Conservation (phyloP, 2,113 vertebrate genomes). For the Actenoides hombroni region DNA sequence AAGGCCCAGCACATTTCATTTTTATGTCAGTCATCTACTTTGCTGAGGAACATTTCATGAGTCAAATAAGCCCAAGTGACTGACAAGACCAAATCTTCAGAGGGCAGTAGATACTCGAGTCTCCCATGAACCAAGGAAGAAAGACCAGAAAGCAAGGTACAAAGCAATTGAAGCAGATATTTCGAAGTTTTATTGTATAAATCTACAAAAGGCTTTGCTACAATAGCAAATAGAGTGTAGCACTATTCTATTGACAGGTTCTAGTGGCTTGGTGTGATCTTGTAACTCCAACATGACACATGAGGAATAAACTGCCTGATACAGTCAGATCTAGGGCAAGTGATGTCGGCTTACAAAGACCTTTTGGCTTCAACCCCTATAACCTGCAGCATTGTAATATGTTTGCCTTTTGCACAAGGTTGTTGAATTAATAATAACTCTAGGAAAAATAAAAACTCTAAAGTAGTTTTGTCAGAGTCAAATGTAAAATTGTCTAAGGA, state of each 20-base stretch:
- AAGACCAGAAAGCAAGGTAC: neutral
- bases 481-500: conserved; percentile 43
- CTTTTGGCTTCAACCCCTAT: conserved; percentile 41
- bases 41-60: neutral
- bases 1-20: neutral
- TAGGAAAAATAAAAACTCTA: conserved; percentile 62
- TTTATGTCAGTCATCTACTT: neutral
- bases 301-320: conserved; percentile 43
- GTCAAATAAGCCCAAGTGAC: neutral
- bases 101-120: neutral
- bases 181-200: conserved; percentile 71
- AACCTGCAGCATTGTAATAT: neutral
- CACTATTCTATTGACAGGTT: conserved; percentile 17
- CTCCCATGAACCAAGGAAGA: neutral
- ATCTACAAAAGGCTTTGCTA: conserved; percentile 68
- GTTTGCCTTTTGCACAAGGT: conserved; percentile 21
- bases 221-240: conserved; percentile 41
- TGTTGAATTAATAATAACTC: neutral
- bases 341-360: conserved; percentile 35
- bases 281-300: conserved; percentile 46
- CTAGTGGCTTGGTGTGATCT: conserved; percentile 44
- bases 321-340: neutral
- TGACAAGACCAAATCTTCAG: neutral
- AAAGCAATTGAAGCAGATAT: neutral
- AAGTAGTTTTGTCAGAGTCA: neutral